Evolutionary conservation across 2,888 invertebrate genomes (phyloP).

Genomic region (Graphium colonna): DNA sequence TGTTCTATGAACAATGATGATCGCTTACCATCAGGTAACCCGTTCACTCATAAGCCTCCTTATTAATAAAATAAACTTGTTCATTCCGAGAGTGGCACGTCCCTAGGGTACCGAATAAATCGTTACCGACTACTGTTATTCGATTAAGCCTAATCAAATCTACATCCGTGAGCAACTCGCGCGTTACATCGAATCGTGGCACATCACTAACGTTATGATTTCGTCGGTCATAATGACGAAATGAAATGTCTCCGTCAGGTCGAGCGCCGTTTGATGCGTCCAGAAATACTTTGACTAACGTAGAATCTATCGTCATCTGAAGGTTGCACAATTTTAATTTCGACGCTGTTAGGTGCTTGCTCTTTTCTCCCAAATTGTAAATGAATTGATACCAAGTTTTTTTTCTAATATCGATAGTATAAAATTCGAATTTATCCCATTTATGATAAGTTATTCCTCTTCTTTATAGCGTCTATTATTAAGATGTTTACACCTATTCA

Average conservation of each 20-base stretch:
- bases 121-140: slow-evolving; percentile 31
- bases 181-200: slow-evolving; percentile 23
- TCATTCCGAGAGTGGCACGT: not conserved
- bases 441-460: too few species aligned
- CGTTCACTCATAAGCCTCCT: too few species aligned
- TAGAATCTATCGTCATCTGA: not conserved
- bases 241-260: slow-evolving; percentile 1
- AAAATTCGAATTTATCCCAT: too few species aligned
- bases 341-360: not conserved
- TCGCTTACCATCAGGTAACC: too few species aligned
- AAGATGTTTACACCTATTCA: not conserved
- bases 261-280: not conserved
- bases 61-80: too few species aligned
- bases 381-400: too few species aligned
- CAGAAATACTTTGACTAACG: slow-evolving; percentile 2
- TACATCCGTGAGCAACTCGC: slow-evolving; percentile 29
- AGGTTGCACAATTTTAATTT: not conserved
- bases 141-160: slow-evolving; percentile 34
- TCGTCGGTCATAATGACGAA: slow-evolving; percentile 19
- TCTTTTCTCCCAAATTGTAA: not conserved
- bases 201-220: slow-evolving; percentile 9
- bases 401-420: too few species aligned
- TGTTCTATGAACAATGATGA: too few species aligned
- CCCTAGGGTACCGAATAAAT: slow-evolving; percentile 17
- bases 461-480: not conserved